Percentiles rank a stretch among this genome's conserved stretches.
Evolutionary conservation across 2,888 invertebrate species (phyloP).

Genomic region (Clunio marinus): DNA sequence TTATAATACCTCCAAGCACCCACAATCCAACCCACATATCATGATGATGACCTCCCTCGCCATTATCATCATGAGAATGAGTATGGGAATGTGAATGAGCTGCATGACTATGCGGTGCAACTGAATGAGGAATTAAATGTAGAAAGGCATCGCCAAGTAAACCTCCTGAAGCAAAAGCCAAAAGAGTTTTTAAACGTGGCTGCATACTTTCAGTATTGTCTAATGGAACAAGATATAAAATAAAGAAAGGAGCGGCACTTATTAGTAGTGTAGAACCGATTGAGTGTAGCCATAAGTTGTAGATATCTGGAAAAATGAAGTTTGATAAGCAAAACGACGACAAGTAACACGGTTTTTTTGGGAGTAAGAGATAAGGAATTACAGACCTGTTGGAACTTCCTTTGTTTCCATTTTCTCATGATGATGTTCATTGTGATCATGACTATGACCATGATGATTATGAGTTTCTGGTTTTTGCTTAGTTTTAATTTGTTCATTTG

Average conservation of each 20-base stretch:
- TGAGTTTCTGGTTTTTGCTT: slow-evolving; percentile 41
- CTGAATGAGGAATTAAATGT: slow-evolving; percentile 96
- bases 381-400: slow-evolving; percentile 41
- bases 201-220: slow-evolving; percentile 80
- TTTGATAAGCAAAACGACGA: neutral
- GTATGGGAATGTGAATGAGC: slow-evolving; percentile 43
- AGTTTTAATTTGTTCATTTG: slow-evolving; percentile 52
- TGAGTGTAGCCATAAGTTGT: slow-evolving; percentile 71
- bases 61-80: slow-evolving; percentile 48
- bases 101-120: slow-evolving; percentile 56
- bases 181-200: slow-evolving; percentile 80
- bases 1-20: slow-evolving; percentile 88
- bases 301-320: slow-evolving; percentile 41
- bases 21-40: slow-evolving; percentile 91
- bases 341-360: too few species aligned
- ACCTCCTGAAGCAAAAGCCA: slow-evolving; percentile 93
- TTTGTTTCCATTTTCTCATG: slow-evolving; percentile 39
- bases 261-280: slow-evolving; percentile 88
- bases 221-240: slow-evolving; percentile 88
- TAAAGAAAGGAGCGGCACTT: slow-evolving; percentile 89
- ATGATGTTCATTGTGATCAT: slow-evolving; percentile 41
- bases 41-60: slow-evolving; percentile 58
- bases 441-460: slow-evolving; percentile 44
- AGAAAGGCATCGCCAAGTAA: slow-evolving; percentile 97
- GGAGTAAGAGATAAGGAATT: slow-evolving; percentile 21